These are phyloP conservation scores for Oenanthe melanoleuca DNA, from an alignment of 2,113 vertebrate species.

Conservation along the genomic window DNA sequence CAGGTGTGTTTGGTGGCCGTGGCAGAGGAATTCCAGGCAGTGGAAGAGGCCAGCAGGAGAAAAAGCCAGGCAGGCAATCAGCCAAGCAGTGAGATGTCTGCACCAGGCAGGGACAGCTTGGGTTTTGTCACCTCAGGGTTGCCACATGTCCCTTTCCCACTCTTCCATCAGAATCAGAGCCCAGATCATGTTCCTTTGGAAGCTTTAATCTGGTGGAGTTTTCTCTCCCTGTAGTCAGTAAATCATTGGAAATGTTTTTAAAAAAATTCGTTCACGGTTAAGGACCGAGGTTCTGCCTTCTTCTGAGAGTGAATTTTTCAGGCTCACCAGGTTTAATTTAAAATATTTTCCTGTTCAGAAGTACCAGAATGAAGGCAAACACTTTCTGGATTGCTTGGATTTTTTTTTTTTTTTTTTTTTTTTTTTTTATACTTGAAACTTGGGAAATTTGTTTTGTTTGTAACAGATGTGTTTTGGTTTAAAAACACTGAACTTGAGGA, in stretches of 20 bases:
- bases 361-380: neutral
- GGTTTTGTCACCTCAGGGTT: conserved; percentile 14
- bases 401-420: neutral
- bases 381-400: neutral
- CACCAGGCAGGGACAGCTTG: neutral
- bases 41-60: conserved; percentile 88
- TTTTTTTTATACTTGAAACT: neutral
- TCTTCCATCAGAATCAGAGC: neutral
- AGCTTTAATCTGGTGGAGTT: neutral
- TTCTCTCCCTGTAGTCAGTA: neutral
- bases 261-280: fast-evolving
- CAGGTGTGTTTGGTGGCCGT: conserved; percentile 93
- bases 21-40: conserved; percentile 79
- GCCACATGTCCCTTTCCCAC: neutral
- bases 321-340: neutral
- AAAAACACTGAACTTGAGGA: neutral
- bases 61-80: conserved; percentile 88
- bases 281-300: neutral
- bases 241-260: neutral
- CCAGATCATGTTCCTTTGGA: neutral
- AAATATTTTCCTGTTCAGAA: neutral
- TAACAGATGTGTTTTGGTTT: neutral
- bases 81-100: conserved; percentile 82
- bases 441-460: neutral
- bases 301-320: neutral